Percentiles rank a stretch among this genome's conserved stretches.
These are phyloP conservation scores for Ptyas mucosa DNA, from an alignment of 2,113 vertebrate genomes.

Conservation along the genomic window DNA sequence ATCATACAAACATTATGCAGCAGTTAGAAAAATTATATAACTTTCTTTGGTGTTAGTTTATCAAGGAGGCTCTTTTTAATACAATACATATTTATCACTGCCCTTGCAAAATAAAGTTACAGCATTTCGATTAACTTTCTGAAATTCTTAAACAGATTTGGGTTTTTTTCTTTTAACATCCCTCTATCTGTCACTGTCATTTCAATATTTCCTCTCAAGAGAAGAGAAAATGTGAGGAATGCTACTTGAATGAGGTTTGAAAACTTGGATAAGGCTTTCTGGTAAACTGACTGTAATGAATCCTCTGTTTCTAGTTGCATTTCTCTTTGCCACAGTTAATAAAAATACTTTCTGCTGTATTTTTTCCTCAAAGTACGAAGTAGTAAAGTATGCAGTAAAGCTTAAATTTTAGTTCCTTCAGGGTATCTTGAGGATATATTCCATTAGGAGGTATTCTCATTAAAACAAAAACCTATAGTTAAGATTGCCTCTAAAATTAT, in stretches of 20 bases:
- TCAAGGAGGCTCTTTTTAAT: not conserved
- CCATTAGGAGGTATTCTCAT: slow-evolving; percentile 36
- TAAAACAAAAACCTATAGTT: slow-evolving; percentile 36
- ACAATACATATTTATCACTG: not conserved
- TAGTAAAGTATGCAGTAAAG: slow-evolving; percentile 44
- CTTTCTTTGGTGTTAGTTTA: not conserved
- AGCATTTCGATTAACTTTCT: not conserved
- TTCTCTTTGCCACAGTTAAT: slow-evolving; percentile 14
- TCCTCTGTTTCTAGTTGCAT: slow-evolving; percentile 23
- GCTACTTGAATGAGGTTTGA: slow-evolving; percentile 1
- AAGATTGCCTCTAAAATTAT: slow-evolving; percentile 24
- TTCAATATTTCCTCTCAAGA: not conserved
- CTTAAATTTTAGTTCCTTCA: slow-evolving; percentile 17
- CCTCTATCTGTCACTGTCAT: not conserved
- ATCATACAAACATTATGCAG: not conserved
- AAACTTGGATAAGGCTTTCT: not conserved
- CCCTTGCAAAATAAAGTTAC: not conserved
- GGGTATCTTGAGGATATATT: slow-evolving; percentile 39
- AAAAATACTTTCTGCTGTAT: slow-evolving; percentile 42
- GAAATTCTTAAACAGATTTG: slow-evolving; percentile 15
- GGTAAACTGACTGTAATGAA: slow-evolving; percentile 21
- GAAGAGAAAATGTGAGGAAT: not conserved
- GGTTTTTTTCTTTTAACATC: not conserved
- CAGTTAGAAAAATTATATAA: not conserved
- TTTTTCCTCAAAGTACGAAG: slow-evolving; percentile 32